Base-by-base conservation (phyloP, 2,113 vertebrate species). In the Glaucidium brasilianum region DNA sequence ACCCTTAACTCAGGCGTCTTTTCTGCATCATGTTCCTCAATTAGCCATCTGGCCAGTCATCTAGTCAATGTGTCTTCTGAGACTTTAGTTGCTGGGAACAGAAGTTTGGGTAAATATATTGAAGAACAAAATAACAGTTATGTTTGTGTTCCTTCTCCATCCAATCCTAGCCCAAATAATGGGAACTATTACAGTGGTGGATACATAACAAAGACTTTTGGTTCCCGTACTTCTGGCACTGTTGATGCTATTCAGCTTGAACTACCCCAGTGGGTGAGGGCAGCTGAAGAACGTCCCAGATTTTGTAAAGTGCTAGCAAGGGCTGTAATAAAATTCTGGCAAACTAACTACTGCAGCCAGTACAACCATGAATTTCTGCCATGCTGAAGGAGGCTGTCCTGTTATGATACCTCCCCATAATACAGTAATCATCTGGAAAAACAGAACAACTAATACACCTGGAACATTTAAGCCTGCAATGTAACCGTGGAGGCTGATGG, bases 191-290 rank as follows among this genome's bases (percentile, higher is more conserved):
- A 97, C 8, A 96, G 59, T 21, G 97, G 97, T 29, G 96, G 97
- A 30, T 96, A 97, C 64, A 94, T 97, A 75, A 95, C 67, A 16
- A 95, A 91, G 83, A 96, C 41, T 56, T 96, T 96, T 79, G 97
- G 97, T 47, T 98, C 97, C 32, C 15, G 6, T 34, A 55, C 21
- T 74, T 95, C 87, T 60, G 97, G 97, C 27, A 84, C 81, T 0
- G 3, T 93, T 50, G 97, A 97, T 88, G 97, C 97, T 43, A 94
- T 97, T 95, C 97, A 97, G 77, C 94, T 97, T 68, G 97, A 98
- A 25, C 84, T 98, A 21, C 95, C 94, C 7, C 96, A 93, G 53
- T 93, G 96, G 97, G 94, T 96, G 35, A 94, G 97, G 59, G 77
- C 95, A 73, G 86, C 82, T 86, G 64, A 90, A 68, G 96, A 95